phyloP scores from a whole-genome alignment of 2,888 invertebrate species.

The Acheta domesticus region DNA sequence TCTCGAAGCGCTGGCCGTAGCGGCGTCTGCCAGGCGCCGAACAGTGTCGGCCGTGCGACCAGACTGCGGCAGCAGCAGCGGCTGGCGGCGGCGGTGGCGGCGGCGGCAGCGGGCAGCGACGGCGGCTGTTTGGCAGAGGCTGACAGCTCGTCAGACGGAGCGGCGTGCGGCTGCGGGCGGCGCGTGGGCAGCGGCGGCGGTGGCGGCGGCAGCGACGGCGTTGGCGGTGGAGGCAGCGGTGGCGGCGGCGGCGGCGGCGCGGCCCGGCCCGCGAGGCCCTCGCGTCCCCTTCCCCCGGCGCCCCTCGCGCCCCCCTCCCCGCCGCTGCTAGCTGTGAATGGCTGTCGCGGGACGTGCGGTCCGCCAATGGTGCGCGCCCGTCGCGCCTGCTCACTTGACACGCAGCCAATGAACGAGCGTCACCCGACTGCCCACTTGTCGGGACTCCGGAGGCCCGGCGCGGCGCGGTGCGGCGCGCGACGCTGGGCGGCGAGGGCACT shows the following conservation, averaged over 20 bases:
- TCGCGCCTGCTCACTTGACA: conserved; percentile 18
- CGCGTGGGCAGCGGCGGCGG: neutral
- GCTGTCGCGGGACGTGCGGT: neutral
- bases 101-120: neutral
- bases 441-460: neutral
- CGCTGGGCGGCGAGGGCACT: too few species aligned
- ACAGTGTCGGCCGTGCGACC: too few species aligned
- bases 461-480: neutral
- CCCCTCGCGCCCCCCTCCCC: neutral
- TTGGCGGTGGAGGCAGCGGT: neutral
- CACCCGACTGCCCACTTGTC: neutral
- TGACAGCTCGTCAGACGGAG: neutral
- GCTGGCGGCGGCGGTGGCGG: neutral
- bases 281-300: neutral
- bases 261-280: neutral
- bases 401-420: conserved; percentile 5
- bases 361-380: neutral
- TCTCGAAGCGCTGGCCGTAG: too few species aligned
- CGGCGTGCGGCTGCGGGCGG: neutral
- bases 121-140: neutral
- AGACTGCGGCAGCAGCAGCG: neutral
- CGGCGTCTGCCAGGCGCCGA: too few species aligned
- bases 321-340: neutral
- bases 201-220: neutral
- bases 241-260: neutral